Base-by-base conservation (phyloP, 1,140 invertebrate species). In the Nomia melanderi region DNA sequence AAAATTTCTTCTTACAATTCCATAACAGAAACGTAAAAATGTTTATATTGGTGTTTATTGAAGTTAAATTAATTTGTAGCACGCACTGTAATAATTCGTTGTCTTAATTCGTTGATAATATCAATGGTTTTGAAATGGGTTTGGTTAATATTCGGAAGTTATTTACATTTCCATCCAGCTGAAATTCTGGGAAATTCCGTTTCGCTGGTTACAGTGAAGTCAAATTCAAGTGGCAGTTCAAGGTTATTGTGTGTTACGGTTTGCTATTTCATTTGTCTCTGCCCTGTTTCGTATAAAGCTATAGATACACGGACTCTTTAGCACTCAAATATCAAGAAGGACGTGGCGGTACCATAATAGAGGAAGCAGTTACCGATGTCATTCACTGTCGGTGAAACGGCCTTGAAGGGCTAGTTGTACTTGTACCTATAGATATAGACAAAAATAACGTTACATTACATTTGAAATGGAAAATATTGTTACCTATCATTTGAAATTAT, bases 321-420 rank as follows among this genome's bases (percentile, higher is more conserved):
- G 20, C 27, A 27, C 53, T 56, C 25, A 27, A 57, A 29, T 20
- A 20, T 31, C n/a, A n/a, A 29, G 14, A 57, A 25, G 7, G 27
- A 20, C 27, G 27, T 20, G 14, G 27, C 27, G 47, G 1, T 31
- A 31, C 1, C 54, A 12, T 56, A 56, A 57, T 29, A 31, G 27
- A 57, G 27, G 14, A 20, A 12, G 27, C 29, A 57, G 54, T 57
- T 57, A 27, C 27, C 27, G 54, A 57, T 17, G 54, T 57, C 54
- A 57, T 31, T 57, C 27, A 31, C 54, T 17, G 27, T 29, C 54
- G 25, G 27, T 27, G 27, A 57, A 57, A 17, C 31, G 54, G 27
- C 54, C 54, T 57, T 57, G 54, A 57, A 57, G 17, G 8, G 54
- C 20, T 27, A 57, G 29, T 29, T 57, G 54, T 31, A 57, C 20